phyloP scores from a whole-genome alignment of 2,797 vertebrate genomes.

The Martes flavigula region DNA sequence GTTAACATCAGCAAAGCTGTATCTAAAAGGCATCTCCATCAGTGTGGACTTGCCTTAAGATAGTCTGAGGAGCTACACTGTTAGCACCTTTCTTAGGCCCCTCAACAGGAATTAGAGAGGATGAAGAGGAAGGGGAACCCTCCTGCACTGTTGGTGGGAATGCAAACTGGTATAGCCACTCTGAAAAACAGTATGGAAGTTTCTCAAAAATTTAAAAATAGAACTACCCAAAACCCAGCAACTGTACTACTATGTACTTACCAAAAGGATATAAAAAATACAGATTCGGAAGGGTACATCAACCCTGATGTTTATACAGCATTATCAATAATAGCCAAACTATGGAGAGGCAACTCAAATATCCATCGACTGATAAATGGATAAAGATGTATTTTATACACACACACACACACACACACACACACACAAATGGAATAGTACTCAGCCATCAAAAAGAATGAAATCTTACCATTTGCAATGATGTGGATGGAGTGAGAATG shows the following conservation, averaged over 20 bases:
- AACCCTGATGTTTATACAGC: neutral
- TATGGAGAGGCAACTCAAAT: neutral
- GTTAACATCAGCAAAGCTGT: too few relatives aligned
- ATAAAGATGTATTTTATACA: neutral
- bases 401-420: neutral
- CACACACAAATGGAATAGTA: neutral
- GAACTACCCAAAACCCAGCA: neutral
- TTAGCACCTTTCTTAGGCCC: neutral
- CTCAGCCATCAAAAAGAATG: neutral
- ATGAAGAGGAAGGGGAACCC: neutral
- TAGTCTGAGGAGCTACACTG: neutral
- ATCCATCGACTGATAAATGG: neutral
- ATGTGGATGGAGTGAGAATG: neutral
- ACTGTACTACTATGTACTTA: neutral
- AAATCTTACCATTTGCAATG: neutral
- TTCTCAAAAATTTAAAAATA: neutral
- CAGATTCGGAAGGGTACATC: neutral
- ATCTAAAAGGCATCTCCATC: neutral
- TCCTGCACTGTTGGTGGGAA: neutral
- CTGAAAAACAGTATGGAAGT: neutral
- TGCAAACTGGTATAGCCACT: neutral
- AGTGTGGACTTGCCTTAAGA: neutral
- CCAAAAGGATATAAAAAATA: neutral
- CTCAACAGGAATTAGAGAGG: neutral
- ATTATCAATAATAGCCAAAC: neutral